Percentiles rank a stretch among this genome's conserved stretches.
phyloP scores from a whole-genome alignment of 2,797 vertebrate genomes.

The Mormyrops boulengeri region DNA sequence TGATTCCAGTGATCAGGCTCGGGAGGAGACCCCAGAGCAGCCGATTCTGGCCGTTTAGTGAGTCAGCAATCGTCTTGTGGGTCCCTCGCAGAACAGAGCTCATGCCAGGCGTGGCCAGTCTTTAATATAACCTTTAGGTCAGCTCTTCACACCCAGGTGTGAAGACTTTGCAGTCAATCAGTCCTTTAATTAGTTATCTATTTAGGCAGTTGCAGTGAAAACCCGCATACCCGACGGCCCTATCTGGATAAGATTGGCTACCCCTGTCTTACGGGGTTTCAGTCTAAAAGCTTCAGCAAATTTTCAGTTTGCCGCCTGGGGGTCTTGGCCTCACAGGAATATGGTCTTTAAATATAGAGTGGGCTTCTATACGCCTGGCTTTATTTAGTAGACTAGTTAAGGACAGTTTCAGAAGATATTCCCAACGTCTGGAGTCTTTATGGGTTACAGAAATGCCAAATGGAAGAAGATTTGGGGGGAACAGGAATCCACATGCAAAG shows the following conservation, averaged over 20 bases:
- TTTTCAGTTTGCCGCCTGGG: neutral
- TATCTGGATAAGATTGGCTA: neutral
- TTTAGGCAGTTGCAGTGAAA: neutral
- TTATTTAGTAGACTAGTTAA: slow-evolving; percentile 66
- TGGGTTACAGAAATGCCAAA: slow-evolving; percentile 42
- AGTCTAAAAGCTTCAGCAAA: neutral
- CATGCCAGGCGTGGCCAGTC: neutral
- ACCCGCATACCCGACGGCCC: neutral
- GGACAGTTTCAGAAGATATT: slow-evolving; percentile 46
- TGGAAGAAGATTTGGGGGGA: neutral
- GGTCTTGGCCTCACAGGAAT: slow-evolving; percentile 1
- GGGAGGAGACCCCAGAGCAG: neutral
- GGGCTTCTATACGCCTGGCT: slow-evolving; percentile 52
- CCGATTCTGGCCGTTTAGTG: neutral
- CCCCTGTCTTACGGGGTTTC: neutral
- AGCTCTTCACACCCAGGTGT: neutral
- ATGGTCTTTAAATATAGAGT: slow-evolving; percentile 19
- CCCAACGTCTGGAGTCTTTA: slow-evolving; percentile 44
- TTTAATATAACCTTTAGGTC: neutral
- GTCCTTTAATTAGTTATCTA: neutral
- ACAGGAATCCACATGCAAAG: slow-evolving; percentile 1
- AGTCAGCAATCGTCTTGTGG: neutral
- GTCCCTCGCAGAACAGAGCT: neutral
- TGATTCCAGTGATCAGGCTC: neutral
- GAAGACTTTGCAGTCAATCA: neutral